A percentile compares a stretch with the other conserved stretches of the same genome.
Evolutionary conservation across 92 coral and sea anemone genomes (phyloP).

Genomic region (Siderastrea radians): DNA sequence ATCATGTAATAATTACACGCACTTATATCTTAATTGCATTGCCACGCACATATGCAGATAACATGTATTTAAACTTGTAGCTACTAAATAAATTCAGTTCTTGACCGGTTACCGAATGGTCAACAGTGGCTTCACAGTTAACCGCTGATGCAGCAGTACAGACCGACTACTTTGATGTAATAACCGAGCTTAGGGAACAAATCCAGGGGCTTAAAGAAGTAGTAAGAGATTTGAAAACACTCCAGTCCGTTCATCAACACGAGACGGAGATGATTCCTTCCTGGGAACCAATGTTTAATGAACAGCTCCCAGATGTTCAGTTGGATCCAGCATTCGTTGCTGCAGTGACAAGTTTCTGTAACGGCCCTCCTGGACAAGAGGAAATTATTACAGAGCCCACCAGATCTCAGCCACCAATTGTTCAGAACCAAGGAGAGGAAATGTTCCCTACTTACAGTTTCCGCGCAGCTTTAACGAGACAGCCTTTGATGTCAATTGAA

Average conservation of each 20-base stretch:
- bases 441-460: conserved; percentile 4
- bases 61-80: too few relatives aligned
- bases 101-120: too few relatives aligned
- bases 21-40: too few relatives aligned
- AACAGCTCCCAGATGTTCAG: conserved; percentile 13
- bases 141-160: conserved; percentile 39
- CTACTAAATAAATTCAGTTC: too few relatives aligned
- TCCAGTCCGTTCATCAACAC: conserved; percentile 14
- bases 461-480: conserved; percentile 16
- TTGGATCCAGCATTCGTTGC: conserved; percentile 19
- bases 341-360: background rate
- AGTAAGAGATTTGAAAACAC: conserved; percentile 16
- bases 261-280: conserved; percentile 12
- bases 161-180: conserved; percentile 36
- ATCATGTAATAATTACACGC: too few relatives aligned
- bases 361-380: conserved; percentile 15
- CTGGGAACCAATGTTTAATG: conserved; percentile 4
- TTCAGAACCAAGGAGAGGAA: conserved; percentile 2
- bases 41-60: too few relatives aligned
- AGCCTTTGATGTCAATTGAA: conserved; percentile 5
- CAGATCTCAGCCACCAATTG: background rate
- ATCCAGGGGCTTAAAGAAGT: conserved; percentile 20
- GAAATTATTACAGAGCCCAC: conserved; percentile 6
- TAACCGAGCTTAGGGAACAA: conserved; percentile 28
- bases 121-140: background rate